Percentiles rank a stretch among this genome's conserved stretches.
These are phyloP conservation scores for Synanthedon andrenaeformis DNA, from an alignment of 2,888 invertebrate genomes.

Conservation along the genomic window DNA sequence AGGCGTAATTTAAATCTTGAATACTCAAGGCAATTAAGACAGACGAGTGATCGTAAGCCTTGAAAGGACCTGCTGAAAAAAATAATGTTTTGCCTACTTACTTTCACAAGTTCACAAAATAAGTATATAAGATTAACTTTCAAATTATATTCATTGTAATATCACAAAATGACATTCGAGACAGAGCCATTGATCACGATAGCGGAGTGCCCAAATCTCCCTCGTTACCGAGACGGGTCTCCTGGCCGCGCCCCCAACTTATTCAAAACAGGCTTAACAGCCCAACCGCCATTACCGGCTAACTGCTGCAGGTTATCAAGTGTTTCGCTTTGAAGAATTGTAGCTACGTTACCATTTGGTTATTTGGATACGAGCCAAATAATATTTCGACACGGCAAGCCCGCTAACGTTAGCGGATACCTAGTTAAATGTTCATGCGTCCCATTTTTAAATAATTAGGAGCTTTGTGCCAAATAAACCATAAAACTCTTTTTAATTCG, in stretches of 20 bases:
- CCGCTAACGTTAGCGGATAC: constrained; percentile 17
- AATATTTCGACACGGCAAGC: constrained; percentile 25
- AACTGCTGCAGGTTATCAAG: constrained; percentile 40
- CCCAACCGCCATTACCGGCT: constrained; percentile 31
- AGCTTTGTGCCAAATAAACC: neutral
- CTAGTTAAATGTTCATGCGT: constrained; percentile 17
- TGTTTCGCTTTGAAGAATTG: constrained; percentile 36
- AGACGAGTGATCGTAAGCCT: too few relatives aligned
- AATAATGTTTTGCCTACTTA: too few relatives aligned
- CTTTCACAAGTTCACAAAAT: too few relatives aligned
- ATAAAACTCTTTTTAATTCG: too few relatives aligned
- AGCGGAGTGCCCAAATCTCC: constrained; percentile 28
- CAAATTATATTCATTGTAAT: constrained; percentile 4
- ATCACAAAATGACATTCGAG: constrained; percentile 25
- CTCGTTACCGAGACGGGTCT: constrained; percentile 12
- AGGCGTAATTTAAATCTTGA: too few relatives aligned
- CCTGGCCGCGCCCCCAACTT: constrained; percentile 23
- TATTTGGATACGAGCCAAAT: constrained; percentile 43
- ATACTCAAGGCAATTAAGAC: too few relatives aligned
- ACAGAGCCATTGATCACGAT: constrained; percentile 30
- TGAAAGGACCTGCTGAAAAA: too few relatives aligned
- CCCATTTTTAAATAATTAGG: constrained; percentile 13
- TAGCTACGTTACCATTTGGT: constrained; percentile 20
- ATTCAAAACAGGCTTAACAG: constrained; percentile 31
- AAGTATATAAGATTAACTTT: too few relatives aligned